Evolutionary conservation across 30 jellyfish, hydroid and myxozoan species (phyloP).

Genomic region (Cassiopea xamachana): DNA sequence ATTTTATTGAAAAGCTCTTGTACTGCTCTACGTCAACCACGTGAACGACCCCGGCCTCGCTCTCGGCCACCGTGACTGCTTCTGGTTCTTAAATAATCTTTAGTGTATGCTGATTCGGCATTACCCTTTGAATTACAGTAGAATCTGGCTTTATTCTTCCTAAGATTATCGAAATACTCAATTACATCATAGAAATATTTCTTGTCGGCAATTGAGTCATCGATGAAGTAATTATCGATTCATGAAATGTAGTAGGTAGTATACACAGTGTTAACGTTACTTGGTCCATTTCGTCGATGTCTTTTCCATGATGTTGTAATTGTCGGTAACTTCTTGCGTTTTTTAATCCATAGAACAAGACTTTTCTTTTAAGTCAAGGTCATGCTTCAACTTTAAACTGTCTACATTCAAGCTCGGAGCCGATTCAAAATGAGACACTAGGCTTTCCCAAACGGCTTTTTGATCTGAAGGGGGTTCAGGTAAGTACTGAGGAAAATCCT

Average conservation of each 20-base stretch:
- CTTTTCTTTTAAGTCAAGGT: not conserved
- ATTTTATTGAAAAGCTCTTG: not conserved
- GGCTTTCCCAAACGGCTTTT: not conserved
- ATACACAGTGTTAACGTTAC: not conserved
- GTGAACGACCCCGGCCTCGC: not conserved
- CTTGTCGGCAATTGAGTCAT: not conserved
- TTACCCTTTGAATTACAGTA: not conserved
- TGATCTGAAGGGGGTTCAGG: not conserved
- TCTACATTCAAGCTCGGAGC: not conserved
- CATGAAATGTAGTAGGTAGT: not conserved
- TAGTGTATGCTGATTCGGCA: not conserved
- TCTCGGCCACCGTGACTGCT: not conserved
- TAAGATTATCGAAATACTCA: not conserved
- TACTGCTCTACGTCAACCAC: not conserved
- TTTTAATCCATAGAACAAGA: not conserved
- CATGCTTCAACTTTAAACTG: not conserved
- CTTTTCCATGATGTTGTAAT: not conserved
- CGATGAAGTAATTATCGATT: not conserved
- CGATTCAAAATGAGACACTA: not conserved
- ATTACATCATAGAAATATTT: not conserved
- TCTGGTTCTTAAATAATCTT: not conserved
- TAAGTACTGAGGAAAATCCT: not conserved
- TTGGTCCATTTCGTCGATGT: not conserved
- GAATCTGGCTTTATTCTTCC: not conserved
- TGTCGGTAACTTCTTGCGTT: not conserved